phyloP scores from a whole-genome alignment of 2,113 vertebrate species.

The Desmodus rotundus region DNA sequence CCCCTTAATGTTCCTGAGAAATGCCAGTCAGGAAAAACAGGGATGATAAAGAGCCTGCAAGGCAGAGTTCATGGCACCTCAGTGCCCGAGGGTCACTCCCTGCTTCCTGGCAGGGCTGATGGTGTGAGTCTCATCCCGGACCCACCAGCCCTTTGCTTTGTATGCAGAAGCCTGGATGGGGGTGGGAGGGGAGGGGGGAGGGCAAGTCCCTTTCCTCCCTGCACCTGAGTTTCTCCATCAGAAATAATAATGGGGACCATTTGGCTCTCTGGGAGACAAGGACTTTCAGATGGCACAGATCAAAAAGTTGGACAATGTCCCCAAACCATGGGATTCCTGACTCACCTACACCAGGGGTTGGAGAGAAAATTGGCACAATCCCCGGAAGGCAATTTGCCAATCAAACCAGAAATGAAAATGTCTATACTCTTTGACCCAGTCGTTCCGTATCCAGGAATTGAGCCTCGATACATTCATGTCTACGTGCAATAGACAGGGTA shows the following conservation, averaged over 20 bases:
- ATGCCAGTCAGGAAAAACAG: background rate
- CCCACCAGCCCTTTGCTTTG: background rate
- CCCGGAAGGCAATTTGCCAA: background rate
- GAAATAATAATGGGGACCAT: background rate
- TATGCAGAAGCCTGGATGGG: background rate
- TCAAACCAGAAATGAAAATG: background rate
- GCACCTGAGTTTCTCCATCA: background rate
- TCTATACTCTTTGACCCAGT: background rate
- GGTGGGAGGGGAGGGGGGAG: background rate
- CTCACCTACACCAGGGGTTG: background rate
- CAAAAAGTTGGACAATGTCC: background rate
- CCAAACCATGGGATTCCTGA: background rate
- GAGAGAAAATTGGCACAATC: background rate
- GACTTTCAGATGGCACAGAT: background rate
- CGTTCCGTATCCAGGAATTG: background rate
- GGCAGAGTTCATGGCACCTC: background rate
- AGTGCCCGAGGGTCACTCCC: background rate
- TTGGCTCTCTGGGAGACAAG: background rate
- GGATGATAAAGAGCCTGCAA: background rate
- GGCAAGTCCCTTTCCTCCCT: background rate
- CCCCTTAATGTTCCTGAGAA: slow-evolving; percentile 9
- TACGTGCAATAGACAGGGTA: background rate
- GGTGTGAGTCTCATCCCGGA: fast-evolving
- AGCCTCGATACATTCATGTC: background rate
- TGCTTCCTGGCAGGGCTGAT: background rate